Conservation (phyloP, 2,888 invertebrate species). For the Timandra comae region DNA sequence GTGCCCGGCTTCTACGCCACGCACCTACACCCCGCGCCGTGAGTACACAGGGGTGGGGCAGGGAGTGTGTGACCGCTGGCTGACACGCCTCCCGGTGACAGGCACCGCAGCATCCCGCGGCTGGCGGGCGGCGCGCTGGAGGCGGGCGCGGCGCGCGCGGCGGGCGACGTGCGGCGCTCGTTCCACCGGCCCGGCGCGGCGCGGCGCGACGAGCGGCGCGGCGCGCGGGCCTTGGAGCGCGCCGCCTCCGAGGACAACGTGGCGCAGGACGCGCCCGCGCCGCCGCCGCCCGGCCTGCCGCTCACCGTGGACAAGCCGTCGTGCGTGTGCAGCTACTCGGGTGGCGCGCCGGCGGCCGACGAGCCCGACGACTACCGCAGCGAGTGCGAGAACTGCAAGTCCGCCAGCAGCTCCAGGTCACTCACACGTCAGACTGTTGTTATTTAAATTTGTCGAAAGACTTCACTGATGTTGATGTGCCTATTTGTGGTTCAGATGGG, state of each 20-base stretch:
- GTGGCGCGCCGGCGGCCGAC: conserved; percentile 39
- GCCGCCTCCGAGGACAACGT: conserved; percentile 31
- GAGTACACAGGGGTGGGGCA: conserved; percentile 23
- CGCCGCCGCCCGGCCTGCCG: conserved; percentile 45
- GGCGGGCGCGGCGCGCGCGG: conserved; percentile 34
- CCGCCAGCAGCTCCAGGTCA: conserved; percentile 81
- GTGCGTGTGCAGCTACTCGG: conserved; percentile 67
- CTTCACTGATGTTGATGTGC: too few species aligned
- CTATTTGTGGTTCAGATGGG: conserved; percentile 44
- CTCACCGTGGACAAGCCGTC: conserved; percentile 70
- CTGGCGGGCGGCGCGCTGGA: conserved; percentile 55
- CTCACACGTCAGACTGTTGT: too few species aligned
- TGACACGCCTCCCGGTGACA: too few species aligned
- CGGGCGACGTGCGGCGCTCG: conserved; percentile 59
- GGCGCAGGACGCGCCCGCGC: conserved; percentile 9
- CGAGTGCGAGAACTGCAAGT: conserved; percentile 91
- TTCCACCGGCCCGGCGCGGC: conserved; percentile 59
- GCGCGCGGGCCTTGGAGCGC: conserved; percentile 7
- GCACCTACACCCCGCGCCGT: conserved; percentile 47
- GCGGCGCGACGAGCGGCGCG: conserved; percentile 41
- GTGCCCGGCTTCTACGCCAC: conserved; percentile 64
- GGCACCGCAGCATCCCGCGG: conserved; percentile 70
- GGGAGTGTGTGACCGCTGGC: too few species aligned
- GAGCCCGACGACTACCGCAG: conserved; percentile 86
- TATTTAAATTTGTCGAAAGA: neutral